Evolutionary conservation across 2,888 invertebrate genomes (phyloP), one percentile per base, ranked within the genome.

Genomic region (Flexamia atlantica): DNA sequence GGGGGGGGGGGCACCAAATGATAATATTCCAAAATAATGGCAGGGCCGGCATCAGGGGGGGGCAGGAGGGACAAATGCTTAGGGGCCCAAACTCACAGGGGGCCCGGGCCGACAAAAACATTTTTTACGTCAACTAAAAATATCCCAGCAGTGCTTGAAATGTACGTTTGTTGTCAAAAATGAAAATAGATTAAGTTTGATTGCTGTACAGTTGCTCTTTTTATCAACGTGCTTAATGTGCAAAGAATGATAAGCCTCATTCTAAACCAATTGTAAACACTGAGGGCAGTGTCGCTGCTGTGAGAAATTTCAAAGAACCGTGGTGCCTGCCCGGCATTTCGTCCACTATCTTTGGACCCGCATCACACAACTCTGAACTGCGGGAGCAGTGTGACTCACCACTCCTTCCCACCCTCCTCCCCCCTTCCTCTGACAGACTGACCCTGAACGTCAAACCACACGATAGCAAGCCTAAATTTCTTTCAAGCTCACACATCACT

Each of bases 151-250:
- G 28, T 64, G 28, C 64, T 64, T 25, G 14, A 64, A 64, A 64
- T 64, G 64, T 64, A 64, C 23, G 64, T 64, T 64, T 25, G 64
- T 64, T 64, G 64, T 10, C 4, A 64, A 64, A 64, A 64, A 64
- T 64, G 3, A 64, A 64, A 64, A 64, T 64, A 64, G 64, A 64
- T 64, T 10, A 64, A 64, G 28, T 64, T 64, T 5, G 25, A 64
- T 23, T 64, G 64, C 64, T 64, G 7, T 20, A 64, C 20, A 64
- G 14, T 25, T 64, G 23, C 64, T 64, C 25, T 64, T 64, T 23
- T 53, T n/a, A 64, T 64, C 23, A 64, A 64, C 23, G 64, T 64
- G 20, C 4, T 64, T 64, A 64, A 64, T 64, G 28, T 64, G 64
- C 64, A 64, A 25, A 64, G 64, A 25, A 64, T 64, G 20, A 2